Base-by-base conservation (phyloP, 1,140 invertebrate genomes). In the Holcopasites calliopsidis region DNA sequence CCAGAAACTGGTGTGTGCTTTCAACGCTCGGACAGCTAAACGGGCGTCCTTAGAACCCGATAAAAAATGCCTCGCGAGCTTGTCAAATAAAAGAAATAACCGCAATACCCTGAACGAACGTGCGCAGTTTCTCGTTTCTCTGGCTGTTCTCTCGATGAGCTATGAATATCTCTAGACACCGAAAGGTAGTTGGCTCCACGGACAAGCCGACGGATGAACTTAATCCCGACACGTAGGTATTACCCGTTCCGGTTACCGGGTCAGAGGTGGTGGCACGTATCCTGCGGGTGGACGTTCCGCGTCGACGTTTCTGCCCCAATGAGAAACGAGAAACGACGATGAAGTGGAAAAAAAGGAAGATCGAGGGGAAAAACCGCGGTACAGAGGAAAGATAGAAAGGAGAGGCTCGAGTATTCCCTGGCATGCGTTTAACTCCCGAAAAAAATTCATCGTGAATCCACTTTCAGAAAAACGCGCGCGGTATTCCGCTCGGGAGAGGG, bases 361-460 rank as follows among this genome's bases (percentile, higher is more conserved):
- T 4, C 16, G 28, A 33, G 54, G n/a, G 74, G 33, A 55, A 66
- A 47, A 44, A 64, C n/a, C n/a, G n/a, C n/a, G n/a, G n/a, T n/a
- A n/a, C n/a, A 52, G 11, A 26, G 61, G 35, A 26, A 28, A 35
- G 52, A 72, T 21, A 55, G 60, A 65, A 23, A n/a, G 54, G 64
- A 70, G 49, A 61, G 16, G n/a, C 40, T 50, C 54, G 57, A 70
- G 65, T 42, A 61, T 62, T 47, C 58, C 75, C 54, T 73, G 49
- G 44, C 31, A 54, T 55, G 72, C 78, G 65, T 80, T 81, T 81
- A 81, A 81, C 72, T 78, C 38, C 72, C 71, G 5, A 44, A 69
- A 69, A 50, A 81, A 81, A 81, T 81, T 80, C 65, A 70, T 80
- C 71, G 78, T 31, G 79, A 81, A 70, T 81, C 79, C 60, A 76